Base-by-base conservation (phyloP, 2,113 vertebrate species). In the Lucifuga dentata region DNA sequence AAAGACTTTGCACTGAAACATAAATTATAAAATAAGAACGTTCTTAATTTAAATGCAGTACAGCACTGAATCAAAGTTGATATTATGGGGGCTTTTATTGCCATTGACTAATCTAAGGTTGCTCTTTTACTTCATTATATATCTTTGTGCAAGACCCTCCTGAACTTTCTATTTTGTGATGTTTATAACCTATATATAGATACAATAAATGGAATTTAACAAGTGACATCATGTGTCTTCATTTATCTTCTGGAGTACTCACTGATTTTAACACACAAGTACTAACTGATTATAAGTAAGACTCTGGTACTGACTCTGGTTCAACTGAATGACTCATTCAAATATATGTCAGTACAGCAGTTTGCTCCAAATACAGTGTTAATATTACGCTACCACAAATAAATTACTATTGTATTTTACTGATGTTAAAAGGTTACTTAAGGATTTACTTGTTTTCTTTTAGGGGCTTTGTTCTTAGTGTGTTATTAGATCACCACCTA, bases 81-180 rank as follows among this genome's bases (percentile, higher is more conserved):
- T 53, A 82, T n/a, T n/a, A n/a, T 68, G 78, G 82, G 63, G 89
- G 73, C 83, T 82, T 89, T 67, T 45, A 63, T 75, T 79, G 45
- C 26, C 67, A 72, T 78, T 72, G 43, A 82, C 62, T 73, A 72
- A 90, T 80, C 58, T 85, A 84, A 89, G 80, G 76, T 90, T 89
- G 89, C 85, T 88, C 86, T 89, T 90, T 90, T 88, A 85, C 76
- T 74, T 80, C 59, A 67, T 79, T 65, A 63, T 73, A 62, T 87
- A 83, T 85, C 82, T 86, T 86, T 90, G 89, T 91, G 86, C 80
- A 86, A 88, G 82, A 89, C 74, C 51, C 83, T 81, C 80, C 77
- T 64, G 17, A 57, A 85, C 81, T 87, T 88, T 90, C 66, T 90
- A 91, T 90, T 91, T 91, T 91, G 89, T 91, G 88, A 90, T 88